Evolutionary conservation across 2,113 vertebrate genomes (phyloP).

Genomic region (Cricetomys ansorgei): DNA sequence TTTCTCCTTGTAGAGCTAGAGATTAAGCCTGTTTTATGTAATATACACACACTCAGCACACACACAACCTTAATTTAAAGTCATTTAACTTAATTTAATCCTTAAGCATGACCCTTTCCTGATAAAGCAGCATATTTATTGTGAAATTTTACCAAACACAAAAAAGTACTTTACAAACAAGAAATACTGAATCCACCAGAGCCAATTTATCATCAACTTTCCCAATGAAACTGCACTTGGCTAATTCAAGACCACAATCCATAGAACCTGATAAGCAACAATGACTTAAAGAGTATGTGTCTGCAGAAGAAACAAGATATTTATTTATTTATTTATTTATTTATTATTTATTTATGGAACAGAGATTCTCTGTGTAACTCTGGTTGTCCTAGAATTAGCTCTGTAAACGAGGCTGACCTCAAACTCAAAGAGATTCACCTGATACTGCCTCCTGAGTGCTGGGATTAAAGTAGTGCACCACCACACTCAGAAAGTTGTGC

Average conservation of each 20-base stretch:
- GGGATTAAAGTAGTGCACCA: neutral
- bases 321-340: neutral
- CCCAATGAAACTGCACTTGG: neutral
- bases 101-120: slow-evolving; percentile 4
- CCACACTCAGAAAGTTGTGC: neutral
- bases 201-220: slow-evolving; percentile 19
- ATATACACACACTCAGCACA: too few species aligned
- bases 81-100: slow-evolving; percentile 1
- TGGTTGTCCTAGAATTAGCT: neutral
- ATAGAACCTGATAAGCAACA: slow-evolving; percentile 8
- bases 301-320: neutral
- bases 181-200: neutral
- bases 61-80: too few species aligned
- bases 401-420: neutral
- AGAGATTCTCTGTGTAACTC: neutral
- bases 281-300: neutral
- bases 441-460: neutral
- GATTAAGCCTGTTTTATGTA: neutral
- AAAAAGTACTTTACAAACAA: slow-evolving; percentile 10
- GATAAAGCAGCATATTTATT: slow-evolving; percentile 3
- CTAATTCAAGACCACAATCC: slow-evolving; percentile 12
- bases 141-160: slow-evolving; percentile 38
- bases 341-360: neutral
- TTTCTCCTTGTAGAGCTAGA: neutral
- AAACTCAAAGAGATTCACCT: neutral